Base-by-base conservation (phyloP, 2,797 vertebrate species). In the Thripadectes ignobilis region DNA sequence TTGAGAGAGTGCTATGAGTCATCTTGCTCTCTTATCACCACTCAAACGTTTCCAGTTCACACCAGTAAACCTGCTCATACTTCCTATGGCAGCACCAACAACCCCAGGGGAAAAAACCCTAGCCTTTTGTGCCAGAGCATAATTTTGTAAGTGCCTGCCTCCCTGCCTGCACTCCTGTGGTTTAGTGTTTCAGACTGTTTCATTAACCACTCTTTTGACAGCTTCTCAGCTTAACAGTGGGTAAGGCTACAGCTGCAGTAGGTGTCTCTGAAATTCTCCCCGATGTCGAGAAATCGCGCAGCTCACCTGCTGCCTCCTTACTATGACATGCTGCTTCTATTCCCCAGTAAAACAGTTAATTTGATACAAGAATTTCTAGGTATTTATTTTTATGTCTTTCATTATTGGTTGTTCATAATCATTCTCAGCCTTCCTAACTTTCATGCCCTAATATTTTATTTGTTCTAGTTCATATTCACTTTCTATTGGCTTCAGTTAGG, bases 361-460 rank as follows among this genome's bases (percentile, higher is more conserved):
- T 89, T 91, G 62, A 63, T 86, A 20, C 36, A 96, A 88, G 74
- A 88, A 85, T 92, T 88, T 82, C 63, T 85, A 49, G 45, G 78
- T 73, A 79, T 72, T 93, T 92, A 57, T 66, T 89, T 95, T 93
- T 86, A 90, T 54, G 41, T 76, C 38, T 95, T 93, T 91, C 43
- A 34, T 90, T 89, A 85, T 54, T 91, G 57, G 54, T 63, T 93
- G 71, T 88, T 77, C 91, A 85, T 88, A 93, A 96, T 87, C 57
- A 38, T 57, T 74, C 38, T 92, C 84, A 92, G 84, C 51, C 74
- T 67, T 92, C 83, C 34, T 63, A 66, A 80, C 23, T 80, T 85
- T 76, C 65, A 65, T 71, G 54, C 41, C 21, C 46, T 78, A 62
- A 58, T 7, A 13, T 92, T 94, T 95, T 80, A 83, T 89, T 94